phyloP scores from a whole-genome alignment of 1,140 invertebrate genomes.

The Drosophila kikkawai region DNA sequence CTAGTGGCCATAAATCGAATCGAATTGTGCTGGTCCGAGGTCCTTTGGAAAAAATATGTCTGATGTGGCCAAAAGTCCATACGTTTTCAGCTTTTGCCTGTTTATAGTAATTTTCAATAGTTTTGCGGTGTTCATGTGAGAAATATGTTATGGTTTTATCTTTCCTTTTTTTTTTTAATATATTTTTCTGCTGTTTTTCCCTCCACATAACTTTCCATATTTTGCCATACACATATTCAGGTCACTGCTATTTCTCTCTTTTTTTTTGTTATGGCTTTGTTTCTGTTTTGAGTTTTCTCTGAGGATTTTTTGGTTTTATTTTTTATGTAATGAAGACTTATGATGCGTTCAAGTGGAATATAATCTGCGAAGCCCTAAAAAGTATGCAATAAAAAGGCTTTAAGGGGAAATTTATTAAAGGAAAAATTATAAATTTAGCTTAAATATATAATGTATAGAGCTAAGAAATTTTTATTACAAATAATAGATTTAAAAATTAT shows the following conservation, averaged over 20 bases:
- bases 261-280: conserved; percentile 5
- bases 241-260: neutral
- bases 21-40: conserved; percentile 39
- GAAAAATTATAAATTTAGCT: neutral
- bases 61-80: conserved; percentile 26
- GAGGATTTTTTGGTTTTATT: conserved; percentile 1
- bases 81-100: conserved; percentile 44
- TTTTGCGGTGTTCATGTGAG: conserved; percentile 73
- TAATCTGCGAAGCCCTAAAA: conserved; percentile 1
- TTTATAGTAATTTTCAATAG: conserved; percentile 80
- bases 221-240: neutral
- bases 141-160: conserved; percentile 64
- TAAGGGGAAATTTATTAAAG: neutral
- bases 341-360: conserved; percentile 14
- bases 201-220: conserved; percentile 28
- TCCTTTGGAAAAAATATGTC: conserved; percentile 47
- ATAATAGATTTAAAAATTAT: neutral
- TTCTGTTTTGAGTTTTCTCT: conserved; percentile 23
- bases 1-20: conserved; percentile 64
- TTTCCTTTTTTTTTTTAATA: conserved; percentile 13
- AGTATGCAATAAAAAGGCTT: neutral
- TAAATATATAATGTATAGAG: neutral
- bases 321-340: conserved; percentile 17
- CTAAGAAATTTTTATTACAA: neutral
- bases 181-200: neutral